Evolutionary conservation across 2,888 invertebrate genomes (phyloP), one percentile per base, ranked within the genome.

Genomic region (Caenorhabditis imperialis): DNA sequence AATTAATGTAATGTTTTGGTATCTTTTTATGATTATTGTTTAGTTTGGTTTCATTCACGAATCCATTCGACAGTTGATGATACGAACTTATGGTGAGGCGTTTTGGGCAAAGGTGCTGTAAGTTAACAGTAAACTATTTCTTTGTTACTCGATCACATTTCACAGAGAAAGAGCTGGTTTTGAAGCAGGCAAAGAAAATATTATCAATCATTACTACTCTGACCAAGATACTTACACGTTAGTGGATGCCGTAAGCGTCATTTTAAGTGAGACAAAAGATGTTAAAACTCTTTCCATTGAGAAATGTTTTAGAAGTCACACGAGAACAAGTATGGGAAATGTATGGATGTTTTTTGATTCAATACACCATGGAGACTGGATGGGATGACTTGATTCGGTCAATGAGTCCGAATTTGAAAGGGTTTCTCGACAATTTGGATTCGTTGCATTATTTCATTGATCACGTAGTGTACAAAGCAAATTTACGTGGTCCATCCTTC

Each of bases 341-440:
- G 80, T 87, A 86, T 54, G 87, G 87, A 18, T 79, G 75, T 7
- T 87, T 86, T 53, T 70, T 88, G 16, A 82, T 88, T 50, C 82
- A 86, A 58, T 87, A 85, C 63, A 83, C 85, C 18, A 86, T 88
- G 85, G 86, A 86, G 54, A 82, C 81, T 37, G 87, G 87, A 23
- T 87, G 85, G 86, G 86, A 85, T 61, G 85, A 87, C 61, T 53
- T 88, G 16, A 72, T 86, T n/a, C 65, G 83, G 20, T 76, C 81
- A 0, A 84, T 88, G 85, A 83, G 85, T 37, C 85, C 86, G 12
- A 82, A 85, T 53, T 74, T 87, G 14, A 86, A 86, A 67, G 85
- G 97, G 89, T 98, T 98, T 89, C 90, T 97, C 81, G 90, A 97
- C 94, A 97, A 97, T 90, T 90, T 98, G 86, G 97, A 98, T 89